Evolutionary conservation across 2,113 vertebrate species (phyloP), one percentile per base, ranked within the genome.

Genomic region (Corythaixoides concolor): DNA sequence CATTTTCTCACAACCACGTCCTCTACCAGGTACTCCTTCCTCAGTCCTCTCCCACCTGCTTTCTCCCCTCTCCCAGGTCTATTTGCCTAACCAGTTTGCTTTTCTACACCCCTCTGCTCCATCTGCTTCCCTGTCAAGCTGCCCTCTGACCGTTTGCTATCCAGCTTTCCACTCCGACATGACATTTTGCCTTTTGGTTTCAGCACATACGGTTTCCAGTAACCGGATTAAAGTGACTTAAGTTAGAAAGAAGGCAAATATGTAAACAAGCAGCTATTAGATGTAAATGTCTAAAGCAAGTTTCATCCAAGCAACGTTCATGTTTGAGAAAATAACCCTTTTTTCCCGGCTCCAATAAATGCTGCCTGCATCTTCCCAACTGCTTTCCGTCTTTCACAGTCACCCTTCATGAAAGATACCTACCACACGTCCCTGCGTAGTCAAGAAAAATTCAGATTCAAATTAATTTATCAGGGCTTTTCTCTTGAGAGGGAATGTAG

Each of bases 181-280:
- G 62, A 91, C 74, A 72, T 88, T 94, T 78, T 83, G 87, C 78
- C 69, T 79, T 77, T 68, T 53, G 6, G 35, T 78, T 85, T 70
- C 88, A 87, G 76, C 33, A 26, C 73, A 58, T 17, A 33, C 13
- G 8, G 47, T 47, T 90, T 72, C 89, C 77, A 94, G 70, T 64
- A 89, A 89, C 24, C 0, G 0, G 74, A 91, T 92, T 91, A 69
- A 82, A 95, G 39, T 35, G 56, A 63, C 35, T 89, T 75, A 59
- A 68, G 77, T 53, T 9, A 69, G 85, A 88, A 87, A 90, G 69
- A 88, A 91, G 66, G 85, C 26, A 91, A 95, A 90, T 83, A 93
- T 52, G 63, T 85, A 93, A 95, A 95, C 66, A 91, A 94, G 81
- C 58, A 94, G 59, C 58, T 66, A 21, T n/a, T 55, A 88, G 58